These are phyloP conservation scores for Euzetes globulus DNA, from an alignment of 2,888 invertebrate genomes.

Conservation along the genomic window DNA sequence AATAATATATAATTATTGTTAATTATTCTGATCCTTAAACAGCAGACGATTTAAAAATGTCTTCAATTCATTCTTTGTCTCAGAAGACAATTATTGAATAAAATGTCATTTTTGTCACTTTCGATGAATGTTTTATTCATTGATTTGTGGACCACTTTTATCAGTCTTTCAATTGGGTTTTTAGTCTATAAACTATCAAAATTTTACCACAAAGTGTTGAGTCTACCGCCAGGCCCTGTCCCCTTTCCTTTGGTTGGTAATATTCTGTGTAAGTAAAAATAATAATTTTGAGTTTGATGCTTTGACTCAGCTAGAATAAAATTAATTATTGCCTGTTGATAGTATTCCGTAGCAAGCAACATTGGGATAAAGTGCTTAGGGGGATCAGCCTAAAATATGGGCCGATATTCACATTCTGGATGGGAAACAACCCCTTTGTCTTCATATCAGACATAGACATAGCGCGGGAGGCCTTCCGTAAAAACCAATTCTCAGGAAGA, in stretches of 20 bases:
- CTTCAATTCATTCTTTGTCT: no score
- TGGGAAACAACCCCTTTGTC: not conserved
- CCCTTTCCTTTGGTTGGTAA: not conserved
- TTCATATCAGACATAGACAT: not conserved
- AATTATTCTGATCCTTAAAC: no score
- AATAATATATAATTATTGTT: no score
- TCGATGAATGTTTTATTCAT: not conserved
- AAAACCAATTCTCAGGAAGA: conserved; percentile 1
- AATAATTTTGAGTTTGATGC: no score
- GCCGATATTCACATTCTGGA: not conserved
- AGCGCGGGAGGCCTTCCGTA: not conserved
- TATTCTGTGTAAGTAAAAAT: not conserved
- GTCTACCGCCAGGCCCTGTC: not conserved
- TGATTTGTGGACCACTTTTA: not conserved
- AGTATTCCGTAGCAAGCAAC: no score
- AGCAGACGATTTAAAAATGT: no score
- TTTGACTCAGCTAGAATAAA: not conserved
- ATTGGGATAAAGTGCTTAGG: not conserved
- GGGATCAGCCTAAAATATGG: no score
- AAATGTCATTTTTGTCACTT: not conserved
- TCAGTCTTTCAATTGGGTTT: not conserved
- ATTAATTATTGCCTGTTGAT: no score
- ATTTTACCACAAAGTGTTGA: not conserved
- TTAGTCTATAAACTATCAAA: not conserved
- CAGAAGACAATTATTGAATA: no score